Conservation (phyloP, 2,113 vertebrate genomes). For the Recurvirostra avosetta region DNA sequence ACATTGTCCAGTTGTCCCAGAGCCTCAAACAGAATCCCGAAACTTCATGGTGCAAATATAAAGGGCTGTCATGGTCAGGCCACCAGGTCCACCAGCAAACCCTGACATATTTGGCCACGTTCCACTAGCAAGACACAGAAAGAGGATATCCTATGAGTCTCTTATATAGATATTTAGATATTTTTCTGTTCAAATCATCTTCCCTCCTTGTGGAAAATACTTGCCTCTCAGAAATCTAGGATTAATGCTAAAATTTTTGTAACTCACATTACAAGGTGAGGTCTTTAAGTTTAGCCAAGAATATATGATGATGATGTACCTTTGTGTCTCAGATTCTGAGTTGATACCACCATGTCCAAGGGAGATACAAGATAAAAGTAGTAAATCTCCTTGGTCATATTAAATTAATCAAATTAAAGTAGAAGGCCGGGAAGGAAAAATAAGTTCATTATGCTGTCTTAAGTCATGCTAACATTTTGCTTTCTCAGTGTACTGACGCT, state of each 20-base stretch:
- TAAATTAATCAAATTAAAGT: not conserved
- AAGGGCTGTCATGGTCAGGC: not conserved
- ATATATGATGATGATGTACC: not conserved
- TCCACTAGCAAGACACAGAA: not conserved
- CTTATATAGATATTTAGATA: not conserved
- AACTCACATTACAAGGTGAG: not conserved
- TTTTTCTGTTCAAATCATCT: not conserved
- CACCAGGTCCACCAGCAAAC: not conserved
- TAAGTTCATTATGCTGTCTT: not conserved
- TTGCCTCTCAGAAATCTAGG: not conserved
- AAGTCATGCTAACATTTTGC: not conserved
- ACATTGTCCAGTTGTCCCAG: not conserved
- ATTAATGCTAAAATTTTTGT: not conserved
- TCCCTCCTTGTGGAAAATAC: not conserved
- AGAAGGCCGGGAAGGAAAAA: not conserved
- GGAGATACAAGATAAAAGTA: not conserved
- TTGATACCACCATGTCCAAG: not conserved
- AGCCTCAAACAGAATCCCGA: not conserved
- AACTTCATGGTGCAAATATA: not conserved
- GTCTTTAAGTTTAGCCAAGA: not conserved
- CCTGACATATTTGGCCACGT: not conserved
- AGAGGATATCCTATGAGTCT: not conserved
- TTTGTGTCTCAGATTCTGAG: not conserved
- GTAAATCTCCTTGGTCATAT: not conserved
- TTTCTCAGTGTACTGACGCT: not conserved